Conservation (phyloP, 2,888 invertebrate genomes). For the Drosophila tripunctata region DNA sequence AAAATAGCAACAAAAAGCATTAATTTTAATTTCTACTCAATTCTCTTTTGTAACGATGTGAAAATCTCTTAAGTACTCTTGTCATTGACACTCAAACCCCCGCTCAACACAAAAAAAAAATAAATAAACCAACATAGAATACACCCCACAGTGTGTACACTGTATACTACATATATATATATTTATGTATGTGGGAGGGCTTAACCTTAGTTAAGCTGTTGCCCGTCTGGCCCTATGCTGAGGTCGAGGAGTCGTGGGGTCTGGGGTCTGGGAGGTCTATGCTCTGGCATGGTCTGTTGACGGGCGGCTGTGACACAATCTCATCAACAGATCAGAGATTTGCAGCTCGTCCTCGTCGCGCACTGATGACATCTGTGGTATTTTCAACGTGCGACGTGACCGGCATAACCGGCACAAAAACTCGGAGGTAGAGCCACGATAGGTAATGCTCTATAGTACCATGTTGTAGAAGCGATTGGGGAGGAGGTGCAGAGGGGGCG, state of each 20-base stretch:
- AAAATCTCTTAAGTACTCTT: conserved; percentile 83
- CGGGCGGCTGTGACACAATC: conserved; percentile 77
- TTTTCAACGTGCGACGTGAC: conserved; percentile 81
- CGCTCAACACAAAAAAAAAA: no score
- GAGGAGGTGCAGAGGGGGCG: neutral
- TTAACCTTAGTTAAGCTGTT: conserved; percentile 78
- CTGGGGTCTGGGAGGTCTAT: neutral
- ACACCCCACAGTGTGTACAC: conserved; percentile 14
- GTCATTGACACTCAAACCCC: conserved; percentile 80
- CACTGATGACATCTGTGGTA: conserved; percentile 81
- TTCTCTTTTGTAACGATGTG: conserved; percentile 81
- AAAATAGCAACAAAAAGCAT: conserved; percentile 60
- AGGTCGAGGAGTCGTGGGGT: neutral
- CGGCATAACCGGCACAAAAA: conserved; percentile 66
- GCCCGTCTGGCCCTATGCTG: conserved; percentile 41
- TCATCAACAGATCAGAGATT: conserved; percentile 81
- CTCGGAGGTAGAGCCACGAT: neutral
- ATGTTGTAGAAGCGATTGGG: neutral
- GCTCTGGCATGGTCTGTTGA: conserved; percentile 44
- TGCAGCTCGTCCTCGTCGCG: conserved; percentile 74
- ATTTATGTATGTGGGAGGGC: conserved; percentile 56
- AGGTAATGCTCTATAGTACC: neutral
- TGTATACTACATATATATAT: no score
- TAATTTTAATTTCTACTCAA: conserved; percentile 81
- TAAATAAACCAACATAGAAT: conserved; percentile 26